Conservation (phyloP, 2,113 vertebrate species). For the Grus americana region DNA sequence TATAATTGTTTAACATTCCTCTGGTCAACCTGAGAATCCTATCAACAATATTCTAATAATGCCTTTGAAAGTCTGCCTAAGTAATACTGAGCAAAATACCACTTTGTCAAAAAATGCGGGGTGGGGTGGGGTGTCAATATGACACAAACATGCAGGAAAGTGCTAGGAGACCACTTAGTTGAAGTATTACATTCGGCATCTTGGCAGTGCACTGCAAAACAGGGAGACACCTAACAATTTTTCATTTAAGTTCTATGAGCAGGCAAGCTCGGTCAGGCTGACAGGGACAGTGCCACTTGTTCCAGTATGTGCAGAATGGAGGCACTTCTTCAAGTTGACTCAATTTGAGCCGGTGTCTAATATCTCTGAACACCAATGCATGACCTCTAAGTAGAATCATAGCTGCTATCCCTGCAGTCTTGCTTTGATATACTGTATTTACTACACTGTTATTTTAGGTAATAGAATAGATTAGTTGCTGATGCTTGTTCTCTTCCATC, state of each 20-base stretch:
- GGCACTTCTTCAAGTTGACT: background rate
- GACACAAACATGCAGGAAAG: background rate
- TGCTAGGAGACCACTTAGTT: background rate
- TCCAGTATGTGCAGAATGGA: background rate
- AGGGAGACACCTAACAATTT: background rate
- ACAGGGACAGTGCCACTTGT: background rate
- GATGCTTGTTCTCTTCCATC: background rate
- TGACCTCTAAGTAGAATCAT: background rate
- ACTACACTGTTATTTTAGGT: background rate
- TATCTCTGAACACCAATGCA: background rate
- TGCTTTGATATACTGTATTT: background rate
- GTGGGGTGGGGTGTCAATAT: too few species aligned
- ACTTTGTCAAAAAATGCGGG: background rate
- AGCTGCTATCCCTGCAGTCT: background rate
- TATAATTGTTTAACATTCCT: background rate
- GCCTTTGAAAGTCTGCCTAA: background rate
- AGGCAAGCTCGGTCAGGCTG: background rate
- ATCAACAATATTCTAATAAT: background rate
- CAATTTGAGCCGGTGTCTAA: background rate
- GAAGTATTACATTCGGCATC: background rate
- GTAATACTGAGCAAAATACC: background rate
- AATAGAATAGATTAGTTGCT: background rate
- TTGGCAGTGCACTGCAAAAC: background rate
- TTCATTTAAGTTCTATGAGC: background rate
- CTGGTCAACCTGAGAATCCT: background rate